Evolutionary conservation across 1,140 invertebrate genomes (phyloP).

Genomic region (Cyphomyrmex costatus): DNA sequence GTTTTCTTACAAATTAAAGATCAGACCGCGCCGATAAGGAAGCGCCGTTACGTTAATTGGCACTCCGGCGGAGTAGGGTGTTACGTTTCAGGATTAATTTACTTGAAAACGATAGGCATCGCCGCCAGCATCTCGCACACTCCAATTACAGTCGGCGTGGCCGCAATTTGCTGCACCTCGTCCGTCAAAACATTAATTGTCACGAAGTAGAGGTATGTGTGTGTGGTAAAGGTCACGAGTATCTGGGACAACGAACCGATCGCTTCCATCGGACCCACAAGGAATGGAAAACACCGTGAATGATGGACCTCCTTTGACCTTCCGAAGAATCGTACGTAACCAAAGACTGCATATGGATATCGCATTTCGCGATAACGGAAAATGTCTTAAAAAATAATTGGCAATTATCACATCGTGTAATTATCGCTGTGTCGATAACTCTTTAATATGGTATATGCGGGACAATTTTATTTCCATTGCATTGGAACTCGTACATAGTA

Average conservation of each 20-base stretch:
- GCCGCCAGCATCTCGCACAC: slow-evolving; percentile 44
- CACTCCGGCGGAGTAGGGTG: slow-evolving; percentile 43
- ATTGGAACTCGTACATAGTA: too few relatives aligned
- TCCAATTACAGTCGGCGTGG: slow-evolving; percentile 56
- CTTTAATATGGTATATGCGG: neutral
- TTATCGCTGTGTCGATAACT: neutral
- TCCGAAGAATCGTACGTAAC: neutral
- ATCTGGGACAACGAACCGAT: slow-evolving; percentile 34
- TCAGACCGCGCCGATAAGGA: slow-evolving; percentile 60
- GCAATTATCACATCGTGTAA: slow-evolving; percentile 16
- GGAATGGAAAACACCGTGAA: neutral
- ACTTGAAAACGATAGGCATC: slow-evolving; percentile 72
- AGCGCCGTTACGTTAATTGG: slow-evolving; percentile 74
- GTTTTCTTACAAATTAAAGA: slow-evolving; percentile 60
- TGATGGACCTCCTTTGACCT: neutral
- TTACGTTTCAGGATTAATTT: slow-evolving; percentile 72
- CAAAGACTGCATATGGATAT: neutral
- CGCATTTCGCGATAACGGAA: neutral
- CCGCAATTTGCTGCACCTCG: slow-evolving; percentile 63
- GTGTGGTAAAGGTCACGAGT: slow-evolving; percentile 49
- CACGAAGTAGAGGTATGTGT: slow-evolving; percentile 38
- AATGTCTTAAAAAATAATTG: neutral
- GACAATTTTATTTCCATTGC: too few relatives aligned
- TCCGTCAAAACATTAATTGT: slow-evolving; percentile 53
- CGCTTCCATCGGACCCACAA: neutral